phyloP scores from a whole-genome alignment of 1,140 invertebrate genomes.

The Euura lappo region DNA sequence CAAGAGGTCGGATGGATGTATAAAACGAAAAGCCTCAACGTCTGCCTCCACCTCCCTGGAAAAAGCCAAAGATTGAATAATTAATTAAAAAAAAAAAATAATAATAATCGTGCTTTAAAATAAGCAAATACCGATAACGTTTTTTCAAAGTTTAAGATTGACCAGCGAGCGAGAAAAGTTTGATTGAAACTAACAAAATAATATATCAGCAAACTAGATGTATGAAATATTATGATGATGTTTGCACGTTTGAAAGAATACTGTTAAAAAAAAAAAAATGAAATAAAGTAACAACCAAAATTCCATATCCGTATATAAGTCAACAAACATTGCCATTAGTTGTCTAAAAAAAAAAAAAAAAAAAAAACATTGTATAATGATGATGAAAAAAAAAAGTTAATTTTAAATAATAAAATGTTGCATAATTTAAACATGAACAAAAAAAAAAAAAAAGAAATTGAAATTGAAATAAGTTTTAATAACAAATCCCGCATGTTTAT shows the following conservation, averaged over 20 bases:
- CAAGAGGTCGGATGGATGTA: no score
- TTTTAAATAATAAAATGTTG: neutral
- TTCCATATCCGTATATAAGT: conserved; percentile 7
- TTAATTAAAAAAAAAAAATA: neutral
- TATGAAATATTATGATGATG: no score
- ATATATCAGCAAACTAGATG: no score
- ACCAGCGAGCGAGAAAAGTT: no score
- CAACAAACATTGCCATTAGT: neutral
- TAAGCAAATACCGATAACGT: neutral
- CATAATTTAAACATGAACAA: neutral
- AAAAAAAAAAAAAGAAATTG: neutral
- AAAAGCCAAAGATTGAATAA: conserved; percentile 45
- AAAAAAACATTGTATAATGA: neutral
- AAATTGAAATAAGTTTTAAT: no score
- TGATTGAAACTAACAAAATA: neutral
- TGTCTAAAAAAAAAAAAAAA: no score
- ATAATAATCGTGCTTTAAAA: neutral
- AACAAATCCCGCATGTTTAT: no score
- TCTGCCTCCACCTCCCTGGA: conserved; percentile 25
- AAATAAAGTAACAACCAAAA: neutral
- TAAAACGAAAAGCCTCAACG: no score
- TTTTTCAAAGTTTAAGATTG: neutral
- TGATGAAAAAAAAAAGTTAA: neutral
- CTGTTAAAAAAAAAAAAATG: neutral
- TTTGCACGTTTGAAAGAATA: conserved; percentile 2